Base-by-base conservation (phyloP, 2,888 invertebrate species). In the Isoperla grammatica region DNA sequence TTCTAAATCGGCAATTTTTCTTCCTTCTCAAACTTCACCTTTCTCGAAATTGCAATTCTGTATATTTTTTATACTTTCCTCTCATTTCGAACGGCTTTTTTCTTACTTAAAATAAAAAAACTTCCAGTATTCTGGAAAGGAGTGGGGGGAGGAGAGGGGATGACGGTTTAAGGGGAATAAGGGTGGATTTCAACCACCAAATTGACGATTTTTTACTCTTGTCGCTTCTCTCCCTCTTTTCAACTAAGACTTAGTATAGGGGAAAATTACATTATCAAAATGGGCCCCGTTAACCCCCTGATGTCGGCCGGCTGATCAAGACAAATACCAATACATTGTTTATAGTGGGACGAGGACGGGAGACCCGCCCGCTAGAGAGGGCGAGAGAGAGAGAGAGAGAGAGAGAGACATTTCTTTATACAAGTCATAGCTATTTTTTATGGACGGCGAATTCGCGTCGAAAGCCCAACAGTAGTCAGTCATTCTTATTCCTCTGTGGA, bases 311-410 rank as follows among this genome's bases (percentile, higher is more conserved):
- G 63, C 69, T 72, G 73, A 73, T 72, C 72, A 73, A 73, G 72
- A 73, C 70, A 72, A 72, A 73, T 73, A 69, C 69, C 72, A 68
- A 72, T 73, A 72, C 71, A 72, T 72, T 72, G 71, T 72, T 72
- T 73, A 71, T 71, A 69, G 70, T 67, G 68, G 65, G 68, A 63
- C 67, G 59, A 66, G 61, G 66, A 67, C 13, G 49, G 20, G 68
- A 54, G 37, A 50, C 19, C 12, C 15, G 23, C 17, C 17, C 43
- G 13, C 17, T 11, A 15, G 13, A 69, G 68, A 70, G 68, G 69
- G 69, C n/a, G n/a, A n/a, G 72, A 71, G 29, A 50, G 37, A 50
- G 50, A 71, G 71, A 71, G 71, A 69, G 68, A 66, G 68, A 68
- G 67, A 68, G 67, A 69, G 68, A 67, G 69, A 69, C 69, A 67